Evolutionary conservation across 2,888 invertebrate species (phyloP), one percentile per base, ranked within the genome.

Genomic region (Ennomos fuscantarius): DNA sequence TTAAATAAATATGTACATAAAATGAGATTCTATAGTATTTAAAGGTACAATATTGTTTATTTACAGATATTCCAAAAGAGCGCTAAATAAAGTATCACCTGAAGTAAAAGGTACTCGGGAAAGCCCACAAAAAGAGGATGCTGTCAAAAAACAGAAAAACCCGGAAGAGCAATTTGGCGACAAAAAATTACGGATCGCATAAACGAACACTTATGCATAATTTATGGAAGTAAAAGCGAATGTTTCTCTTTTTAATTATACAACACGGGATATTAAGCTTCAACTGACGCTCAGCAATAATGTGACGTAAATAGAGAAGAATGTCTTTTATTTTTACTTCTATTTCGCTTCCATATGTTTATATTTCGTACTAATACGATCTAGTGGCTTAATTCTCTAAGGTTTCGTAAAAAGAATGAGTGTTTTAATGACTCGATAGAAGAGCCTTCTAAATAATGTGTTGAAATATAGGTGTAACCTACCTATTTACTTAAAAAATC

Each of bases 211-310:
- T 87, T 81, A 82, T 92, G 89, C 86, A 91, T 91, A 84, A 91
- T 91, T 92, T 90, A 92, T 90, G 88, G 80, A 78, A 85, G 82
- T 90, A 86, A 89, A 89, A 85, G 86, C 78, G 81, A 87, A 88
- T 88, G 84, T 88, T 87, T 87, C 86, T 86, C 85, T 87, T 91
- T 91, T 90, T 91, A 91, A 91, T 91, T 89, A 90, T 87, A 87
- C 89, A 81, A 82, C 84, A 88, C 84, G 86, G 88, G 78, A 76
- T 87, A 87, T 90, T 89, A 89, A 89, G 80, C 86, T 77, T 76
- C 73, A 82, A 86, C 82, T 81, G 85, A 76, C 70, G 73, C 74
- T 74, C 72, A 80, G 79, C 76, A 81, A 86, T 84, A 83, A 81
- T 79, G 74, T 76, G 67, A 66, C n/a, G n/a, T n/a, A n/a, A n/a